Percentiles rank a stretch among this genome's conserved stretches.
Evolutionary conservation across 2,888 invertebrate genomes (phyloP).

Genomic region (Dorcus hopei): DNA sequence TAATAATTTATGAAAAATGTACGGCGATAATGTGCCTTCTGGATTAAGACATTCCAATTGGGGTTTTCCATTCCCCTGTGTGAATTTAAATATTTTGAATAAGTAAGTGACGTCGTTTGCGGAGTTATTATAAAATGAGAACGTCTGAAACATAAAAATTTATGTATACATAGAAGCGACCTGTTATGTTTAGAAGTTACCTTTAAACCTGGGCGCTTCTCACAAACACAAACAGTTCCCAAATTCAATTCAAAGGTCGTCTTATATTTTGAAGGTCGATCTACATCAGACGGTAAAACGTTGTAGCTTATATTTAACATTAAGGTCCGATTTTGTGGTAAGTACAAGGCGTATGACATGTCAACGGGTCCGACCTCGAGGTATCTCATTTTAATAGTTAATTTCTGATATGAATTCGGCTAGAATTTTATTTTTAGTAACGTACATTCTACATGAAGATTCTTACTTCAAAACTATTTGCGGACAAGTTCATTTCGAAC

Average conservation of each 20-base stretch:
- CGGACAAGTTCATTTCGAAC: conserved; percentile 35
- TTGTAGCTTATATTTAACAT: conserved; percentile 38
- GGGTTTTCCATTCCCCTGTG: conserved; percentile 32
- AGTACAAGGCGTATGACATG: conserved; percentile 42
- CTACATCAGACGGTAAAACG: conserved; percentile 21
- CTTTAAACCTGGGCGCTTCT: conserved; percentile 20
- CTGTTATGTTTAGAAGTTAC: background rate
- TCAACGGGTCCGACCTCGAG: conserved; percentile 33
- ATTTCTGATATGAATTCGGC: conserved; percentile 25
- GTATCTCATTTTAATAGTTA: conserved; percentile 42
- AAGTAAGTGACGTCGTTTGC: conserved; percentile 31
- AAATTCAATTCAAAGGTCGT: conserved; percentile 29
- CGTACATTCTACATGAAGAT: background rate
- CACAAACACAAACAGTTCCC: conserved; percentile 38
- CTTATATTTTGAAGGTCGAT: conserved; percentile 28
- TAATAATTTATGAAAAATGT: conserved; percentile 37
- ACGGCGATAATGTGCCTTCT: conserved; percentile 34
- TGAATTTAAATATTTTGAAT: conserved; percentile 26
- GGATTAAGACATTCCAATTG: conserved; percentile 45
- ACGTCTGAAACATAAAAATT: conserved; percentile 31
- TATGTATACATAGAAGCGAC: too few relatives aligned
- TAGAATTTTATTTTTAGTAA: conserved; percentile 23
- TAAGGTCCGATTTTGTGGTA: conserved; percentile 42
- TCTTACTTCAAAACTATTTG: conserved; percentile 35
- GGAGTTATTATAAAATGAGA: conserved; percentile 48